Conservation (phyloP, 2,797 vertebrate species). For the Amblyopsis hoosieri region DNA sequence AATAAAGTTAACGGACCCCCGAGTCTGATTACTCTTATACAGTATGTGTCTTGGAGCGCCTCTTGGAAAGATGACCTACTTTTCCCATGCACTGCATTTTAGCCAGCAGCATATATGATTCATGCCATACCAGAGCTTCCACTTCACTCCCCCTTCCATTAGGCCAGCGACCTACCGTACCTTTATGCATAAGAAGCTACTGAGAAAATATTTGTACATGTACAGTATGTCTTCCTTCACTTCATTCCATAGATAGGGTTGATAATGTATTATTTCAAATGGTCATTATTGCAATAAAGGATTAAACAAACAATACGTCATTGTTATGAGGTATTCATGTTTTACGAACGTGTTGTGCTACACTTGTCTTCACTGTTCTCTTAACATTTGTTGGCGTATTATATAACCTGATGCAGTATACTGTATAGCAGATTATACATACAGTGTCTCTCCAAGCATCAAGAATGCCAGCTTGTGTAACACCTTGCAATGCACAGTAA, state of each 20-base stretch:
- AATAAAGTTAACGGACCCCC: constrained; percentile 5
- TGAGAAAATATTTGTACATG: constrained; percentile 5
- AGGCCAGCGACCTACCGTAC: constrained; percentile 17
- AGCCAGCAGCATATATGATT: constrained; percentile 60
- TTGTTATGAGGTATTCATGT: constrained; percentile 12
- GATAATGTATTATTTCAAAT: constrained; percentile 3
- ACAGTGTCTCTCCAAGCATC: constrained; percentile 12
- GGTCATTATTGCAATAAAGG: neutral
- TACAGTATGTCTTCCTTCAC: neutral
- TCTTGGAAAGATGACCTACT: constrained; percentile 76
- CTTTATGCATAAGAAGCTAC: constrained; percentile 7
- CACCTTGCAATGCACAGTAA: constrained; percentile 19
- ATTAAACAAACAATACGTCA: constrained; percentile 24
- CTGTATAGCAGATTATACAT: neutral
- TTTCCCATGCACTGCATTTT: constrained; percentile 64
- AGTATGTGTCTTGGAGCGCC: constrained; percentile 53
- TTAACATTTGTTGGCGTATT: constrained; percentile 1
- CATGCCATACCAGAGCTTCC: constrained; percentile 43
- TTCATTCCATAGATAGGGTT: neutral
- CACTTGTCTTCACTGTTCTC: neutral
- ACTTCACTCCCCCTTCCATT: constrained; percentile 20
- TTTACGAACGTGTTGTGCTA: constrained; percentile 18
- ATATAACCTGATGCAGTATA: neutral
- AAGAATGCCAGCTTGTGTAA: constrained; percentile 6
- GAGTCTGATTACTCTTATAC: constrained; percentile 53